A percentile compares a stretch with the other conserved stretches of the same genome.
phyloP scores from a whole-genome alignment of 1,140 invertebrate species.

The Pogonus chalceus region DNA sequence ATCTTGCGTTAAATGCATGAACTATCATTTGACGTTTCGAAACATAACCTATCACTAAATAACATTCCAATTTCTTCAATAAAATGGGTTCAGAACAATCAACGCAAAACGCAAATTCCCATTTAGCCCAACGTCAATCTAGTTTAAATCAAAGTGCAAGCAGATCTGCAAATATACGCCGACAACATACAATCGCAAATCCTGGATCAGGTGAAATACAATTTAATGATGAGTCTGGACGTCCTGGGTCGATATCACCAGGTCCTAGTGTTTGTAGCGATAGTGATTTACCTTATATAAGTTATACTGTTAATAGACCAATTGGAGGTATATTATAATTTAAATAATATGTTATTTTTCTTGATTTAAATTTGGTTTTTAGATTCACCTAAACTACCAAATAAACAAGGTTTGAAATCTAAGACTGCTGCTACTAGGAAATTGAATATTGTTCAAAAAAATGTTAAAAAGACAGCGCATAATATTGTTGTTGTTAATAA shows the following conservation, averaged over 20 bases:
- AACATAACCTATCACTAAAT: too few species aligned
- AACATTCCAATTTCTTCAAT: too few species aligned
- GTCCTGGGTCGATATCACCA: slow-evolving; percentile 62
- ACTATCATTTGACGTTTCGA: too few species aligned
- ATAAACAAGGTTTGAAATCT: slow-evolving; percentile 38
- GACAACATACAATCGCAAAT: slow-evolving; percentile 48
- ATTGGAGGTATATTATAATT: slow-evolving; percentile 57
- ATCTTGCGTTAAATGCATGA: too few species aligned
- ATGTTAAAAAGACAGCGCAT: slow-evolving; percentile 33
- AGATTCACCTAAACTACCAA: slow-evolving; percentile 67
- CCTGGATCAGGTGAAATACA: slow-evolving; percentile 28
- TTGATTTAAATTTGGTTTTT: slow-evolving; percentile 16
- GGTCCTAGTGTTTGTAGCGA: slow-evolving; percentile 80
- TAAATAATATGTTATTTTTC: neutral
- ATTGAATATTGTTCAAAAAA: slow-evolving; percentile 21
- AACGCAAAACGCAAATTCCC: slow-evolving; percentile 29
- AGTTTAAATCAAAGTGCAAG: slow-evolving; percentile 27
- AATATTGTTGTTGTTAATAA: slow-evolving; percentile 80
- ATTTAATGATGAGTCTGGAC: slow-evolving; percentile 35
- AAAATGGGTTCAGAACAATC: slow-evolving; percentile 52
- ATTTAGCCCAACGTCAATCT: slow-evolving; percentile 17
- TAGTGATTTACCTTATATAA: slow-evolving; percentile 87
- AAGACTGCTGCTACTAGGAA: slow-evolving; percentile 17
- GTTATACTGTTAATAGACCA: slow-evolving; percentile 84
- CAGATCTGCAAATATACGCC: slow-evolving; percentile 31